These are phyloP conservation scores for Ectobius pallidus DNA, from an alignment of 2,888 invertebrate genomes.

Conservation along the genomic window DNA sequence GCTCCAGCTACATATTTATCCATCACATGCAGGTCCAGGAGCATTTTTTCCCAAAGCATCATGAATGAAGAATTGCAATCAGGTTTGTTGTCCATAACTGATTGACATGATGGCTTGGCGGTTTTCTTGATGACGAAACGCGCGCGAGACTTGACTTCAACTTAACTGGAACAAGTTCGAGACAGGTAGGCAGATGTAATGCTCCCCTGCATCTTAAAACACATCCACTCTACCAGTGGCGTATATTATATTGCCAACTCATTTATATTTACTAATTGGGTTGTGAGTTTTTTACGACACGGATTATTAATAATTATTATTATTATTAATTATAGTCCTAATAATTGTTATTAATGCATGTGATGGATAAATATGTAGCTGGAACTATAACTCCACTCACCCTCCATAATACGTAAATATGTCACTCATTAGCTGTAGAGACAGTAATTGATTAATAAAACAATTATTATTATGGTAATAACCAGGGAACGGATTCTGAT, in stretches of 20 bases:
- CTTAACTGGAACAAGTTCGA: neutral
- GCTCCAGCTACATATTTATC: neutral
- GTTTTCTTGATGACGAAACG: neutral
- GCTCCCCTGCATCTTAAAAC: neutral
- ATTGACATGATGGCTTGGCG: neutral
- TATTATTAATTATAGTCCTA: too few species aligned
- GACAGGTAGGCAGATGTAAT: neutral
- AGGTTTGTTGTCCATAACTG: neutral
- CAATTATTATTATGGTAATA: too few species aligned
- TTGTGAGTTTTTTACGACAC: neutral
- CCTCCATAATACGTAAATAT: neutral
- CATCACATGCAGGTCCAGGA: neutral
- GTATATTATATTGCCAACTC: too few species aligned
- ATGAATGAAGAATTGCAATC: neutral
- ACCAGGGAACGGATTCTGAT: too few species aligned
- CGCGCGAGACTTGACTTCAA: neutral
- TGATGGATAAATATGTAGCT: slow-evolving; percentile 4
- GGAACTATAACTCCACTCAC: neutral
- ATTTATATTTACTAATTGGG: too few species aligned
- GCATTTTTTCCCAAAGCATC: neutral
- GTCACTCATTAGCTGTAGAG: neutral
- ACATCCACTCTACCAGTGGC: too few species aligned
- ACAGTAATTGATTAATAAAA: too few species aligned
- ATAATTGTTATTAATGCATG: too few species aligned
- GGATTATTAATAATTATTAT: too few species aligned